A percentile compares a stretch with the other conserved stretches of the same genome.
phyloP scores from a whole-genome alignment of 2,797 vertebrate genomes.

The Hirundo rustica region DNA sequence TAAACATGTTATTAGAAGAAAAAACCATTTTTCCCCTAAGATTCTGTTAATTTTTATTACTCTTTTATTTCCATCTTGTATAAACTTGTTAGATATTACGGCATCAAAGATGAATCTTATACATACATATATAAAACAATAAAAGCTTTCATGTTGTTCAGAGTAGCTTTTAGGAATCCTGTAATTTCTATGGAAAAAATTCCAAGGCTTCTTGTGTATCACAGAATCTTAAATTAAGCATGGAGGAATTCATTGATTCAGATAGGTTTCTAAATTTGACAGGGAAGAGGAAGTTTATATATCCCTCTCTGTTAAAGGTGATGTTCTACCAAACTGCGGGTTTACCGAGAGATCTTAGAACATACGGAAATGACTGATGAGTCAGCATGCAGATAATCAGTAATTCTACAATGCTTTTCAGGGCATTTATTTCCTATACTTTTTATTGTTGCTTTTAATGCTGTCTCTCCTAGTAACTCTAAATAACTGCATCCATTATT shows the following conservation, averaged over 20 bases:
- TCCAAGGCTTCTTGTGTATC: neutral
- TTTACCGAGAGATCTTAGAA: neutral
- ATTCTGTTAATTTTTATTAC: conserved; percentile 11
- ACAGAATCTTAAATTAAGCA: neutral
- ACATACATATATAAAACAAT: neutral
- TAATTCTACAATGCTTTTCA: neutral
- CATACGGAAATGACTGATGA: neutral
- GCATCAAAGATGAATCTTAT: neutral
- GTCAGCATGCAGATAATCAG: neutral
- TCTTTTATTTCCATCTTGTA: neutral
- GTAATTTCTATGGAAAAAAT: neutral
- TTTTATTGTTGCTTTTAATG: neutral
- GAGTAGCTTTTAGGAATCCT: neutral
- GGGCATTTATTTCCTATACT: neutral
- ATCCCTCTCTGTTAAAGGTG: neutral
- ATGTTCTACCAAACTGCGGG: neutral
- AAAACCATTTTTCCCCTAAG: neutral
- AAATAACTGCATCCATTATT: neutral
- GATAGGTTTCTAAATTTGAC: neutral
- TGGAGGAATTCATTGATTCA: neutral
- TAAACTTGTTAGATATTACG: neutral
- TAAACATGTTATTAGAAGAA: conserved; percentile 4
- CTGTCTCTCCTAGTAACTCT: neutral
- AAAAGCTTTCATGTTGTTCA: neutral
- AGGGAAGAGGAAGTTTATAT: neutral